phyloP scores from a whole-genome alignment of 2,113 vertebrate species.

The Dunckerocampus dactyliophorus region DNA sequence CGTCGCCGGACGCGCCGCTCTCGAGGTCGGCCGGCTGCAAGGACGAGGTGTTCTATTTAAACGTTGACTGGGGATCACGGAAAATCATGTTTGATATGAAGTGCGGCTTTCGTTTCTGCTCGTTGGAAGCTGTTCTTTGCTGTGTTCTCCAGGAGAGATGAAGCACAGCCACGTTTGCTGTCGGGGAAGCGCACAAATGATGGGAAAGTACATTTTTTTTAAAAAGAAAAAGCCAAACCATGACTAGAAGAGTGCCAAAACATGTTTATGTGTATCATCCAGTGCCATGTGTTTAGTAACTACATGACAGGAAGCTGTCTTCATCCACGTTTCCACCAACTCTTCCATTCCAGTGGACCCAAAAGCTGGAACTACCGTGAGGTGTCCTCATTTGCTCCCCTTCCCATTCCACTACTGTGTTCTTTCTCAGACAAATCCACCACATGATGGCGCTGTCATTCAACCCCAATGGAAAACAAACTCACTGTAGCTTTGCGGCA shows the following conservation, averaged over 20 bases:
- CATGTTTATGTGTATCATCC: slow-evolving; percentile 19
- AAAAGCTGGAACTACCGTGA: no score
- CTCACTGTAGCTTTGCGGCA: no score
- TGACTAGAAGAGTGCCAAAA: slow-evolving; percentile 48
- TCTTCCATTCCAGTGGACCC: no score
- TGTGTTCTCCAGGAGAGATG: slow-evolving; percentile 67
- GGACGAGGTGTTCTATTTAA: slow-evolving; percentile 57
- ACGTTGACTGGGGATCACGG: slow-evolving; percentile 31
- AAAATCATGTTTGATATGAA: slow-evolving; percentile 42
- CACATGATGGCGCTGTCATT: no score
- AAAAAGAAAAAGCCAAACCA: slow-evolving; percentile 24
- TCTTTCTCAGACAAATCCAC: no score
- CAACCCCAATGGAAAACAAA: no score
- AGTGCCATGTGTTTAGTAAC: not conserved
- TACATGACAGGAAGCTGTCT: not conserved
- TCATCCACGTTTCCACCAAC: not conserved
- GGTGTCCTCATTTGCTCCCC: no score
- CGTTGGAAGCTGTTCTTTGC: slow-evolving; percentile 7
- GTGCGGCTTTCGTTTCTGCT: slow-evolving; percentile 32
- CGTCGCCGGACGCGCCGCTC: slow-evolving; percentile 33
- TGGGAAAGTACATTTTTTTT: slow-evolving; percentile 12
- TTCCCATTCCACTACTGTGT: no score
- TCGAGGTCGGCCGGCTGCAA: slow-evolving; percentile 30
- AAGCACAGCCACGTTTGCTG: slow-evolving; percentile 13
- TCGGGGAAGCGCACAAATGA: slow-evolving; percentile 11